phyloP scores from a whole-genome alignment of 2,113 vertebrate species.

The Apodemus sylvaticus region DNA sequence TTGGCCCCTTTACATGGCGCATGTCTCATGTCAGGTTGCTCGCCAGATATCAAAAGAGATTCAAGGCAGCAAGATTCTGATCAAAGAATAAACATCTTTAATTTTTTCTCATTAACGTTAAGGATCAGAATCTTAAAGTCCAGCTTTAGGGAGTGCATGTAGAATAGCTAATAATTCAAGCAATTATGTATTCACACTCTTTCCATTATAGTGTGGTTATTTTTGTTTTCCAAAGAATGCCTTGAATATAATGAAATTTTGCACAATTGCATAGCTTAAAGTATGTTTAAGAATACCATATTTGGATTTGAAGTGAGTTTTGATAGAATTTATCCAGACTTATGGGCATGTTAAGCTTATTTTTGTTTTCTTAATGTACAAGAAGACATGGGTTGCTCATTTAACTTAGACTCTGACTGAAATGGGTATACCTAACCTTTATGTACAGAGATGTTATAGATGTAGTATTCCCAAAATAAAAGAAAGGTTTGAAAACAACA shows the following conservation, averaged over 20 bases:
- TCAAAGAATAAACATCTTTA: slow-evolving; percentile 50
- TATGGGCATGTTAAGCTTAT: not conserved
- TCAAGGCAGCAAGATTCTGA: slow-evolving; percentile 58
- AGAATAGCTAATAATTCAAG: slow-evolving; percentile 5
- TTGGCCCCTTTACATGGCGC: not conserved
- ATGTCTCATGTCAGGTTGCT: not conserved
- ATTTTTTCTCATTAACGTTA: slow-evolving; percentile 68
- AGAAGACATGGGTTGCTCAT: not conserved
- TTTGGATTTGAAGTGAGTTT: slow-evolving; percentile 34
- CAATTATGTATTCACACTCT: not conserved
- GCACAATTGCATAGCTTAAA: not conserved
- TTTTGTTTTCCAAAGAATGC: slow-evolving; percentile 24
- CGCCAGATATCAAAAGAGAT: slow-evolving; percentile 60
- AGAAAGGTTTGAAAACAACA: not conserved
- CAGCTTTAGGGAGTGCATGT: slow-evolving; percentile 12
- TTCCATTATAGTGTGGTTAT: not conserved
- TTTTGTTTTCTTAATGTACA: slow-evolving; percentile 44
- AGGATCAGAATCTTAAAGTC: slow-evolving; percentile 68
- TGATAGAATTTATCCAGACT: slow-evolving; percentile 14
- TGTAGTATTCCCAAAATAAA: not conserved
- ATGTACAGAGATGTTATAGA: not conserved
- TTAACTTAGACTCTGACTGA: slow-evolving; percentile 10
- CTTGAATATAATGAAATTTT: slow-evolving; percentile 40
- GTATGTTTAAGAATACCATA: not conserved
- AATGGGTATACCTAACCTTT: not conserved